Percentiles rank a stretch among this genome's conserved stretches.
phyloP scores from a whole-genome alignment of 2,888 invertebrate genomes.

The Patella caerulea region DNA sequence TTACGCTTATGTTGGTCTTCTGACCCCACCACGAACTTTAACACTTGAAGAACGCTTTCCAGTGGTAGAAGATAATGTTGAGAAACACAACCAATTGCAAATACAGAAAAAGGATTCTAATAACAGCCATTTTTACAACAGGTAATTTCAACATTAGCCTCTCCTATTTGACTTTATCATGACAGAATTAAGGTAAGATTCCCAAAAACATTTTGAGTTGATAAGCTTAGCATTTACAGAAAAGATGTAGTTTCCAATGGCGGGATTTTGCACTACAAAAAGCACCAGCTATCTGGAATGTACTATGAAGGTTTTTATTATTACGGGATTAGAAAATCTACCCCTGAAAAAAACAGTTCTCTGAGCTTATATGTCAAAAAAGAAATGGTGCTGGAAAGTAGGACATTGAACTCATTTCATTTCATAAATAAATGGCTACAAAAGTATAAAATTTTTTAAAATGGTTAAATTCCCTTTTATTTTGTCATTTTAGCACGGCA shows the following conservation, averaged over 20 bases:
- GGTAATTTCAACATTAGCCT: too few species aligned
- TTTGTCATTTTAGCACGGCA: slow-evolving; percentile 28
- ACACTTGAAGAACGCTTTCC: slow-evolving; percentile 80
- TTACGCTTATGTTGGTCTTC: slow-evolving; percentile 83
- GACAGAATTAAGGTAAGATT: too few species aligned
- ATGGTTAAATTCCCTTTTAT: neutral
- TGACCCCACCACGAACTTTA: slow-evolving; percentile 90
- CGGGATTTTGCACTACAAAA: too few species aligned
- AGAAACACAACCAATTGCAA: slow-evolving; percentile 8
- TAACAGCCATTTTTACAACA: slow-evolving; percentile 5
- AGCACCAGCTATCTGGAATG: too few species aligned
- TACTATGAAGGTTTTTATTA: too few species aligned
- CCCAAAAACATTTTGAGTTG: too few species aligned
- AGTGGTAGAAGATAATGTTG: slow-evolving; percentile 35
- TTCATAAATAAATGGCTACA: neutral
- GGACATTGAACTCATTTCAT: neutral
- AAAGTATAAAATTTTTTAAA: neutral
- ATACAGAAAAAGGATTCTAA: slow-evolving; percentile 1
- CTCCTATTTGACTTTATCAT: too few species aligned
- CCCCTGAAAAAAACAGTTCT: too few species aligned
- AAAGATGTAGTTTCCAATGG: too few species aligned
- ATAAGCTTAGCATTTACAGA: too few species aligned
- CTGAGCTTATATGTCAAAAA: too few species aligned
- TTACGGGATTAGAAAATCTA: too few species aligned
- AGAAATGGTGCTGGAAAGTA: neutral